These are phyloP conservation scores for Anarhynchus alexandrinus DNA, from an alignment of 2,113 vertebrate genomes.

Conservation along the genomic window DNA sequence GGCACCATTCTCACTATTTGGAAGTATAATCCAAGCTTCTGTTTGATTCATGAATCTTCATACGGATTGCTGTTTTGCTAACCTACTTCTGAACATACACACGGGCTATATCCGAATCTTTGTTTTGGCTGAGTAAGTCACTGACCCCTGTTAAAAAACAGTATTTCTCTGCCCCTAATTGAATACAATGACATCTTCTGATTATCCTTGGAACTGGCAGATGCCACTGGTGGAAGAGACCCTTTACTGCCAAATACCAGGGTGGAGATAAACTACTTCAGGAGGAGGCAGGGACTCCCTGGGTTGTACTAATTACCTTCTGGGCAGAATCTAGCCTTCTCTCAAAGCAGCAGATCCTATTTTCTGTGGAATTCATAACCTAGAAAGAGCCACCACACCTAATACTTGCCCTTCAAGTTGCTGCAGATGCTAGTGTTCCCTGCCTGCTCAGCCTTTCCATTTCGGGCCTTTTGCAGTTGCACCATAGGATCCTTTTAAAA, in stretches of 20 bases:
- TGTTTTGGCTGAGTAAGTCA: neutral
- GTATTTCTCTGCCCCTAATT: neutral
- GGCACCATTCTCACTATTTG: neutral
- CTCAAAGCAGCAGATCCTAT: neutral
- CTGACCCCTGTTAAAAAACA: neutral
- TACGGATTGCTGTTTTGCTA: neutral
- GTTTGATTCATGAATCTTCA: neutral
- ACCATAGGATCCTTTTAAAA: neutral
- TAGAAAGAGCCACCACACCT: rapidly evolving
- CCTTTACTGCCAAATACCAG: neutral
- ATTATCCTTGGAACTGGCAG: neutral
- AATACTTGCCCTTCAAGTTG: neutral
- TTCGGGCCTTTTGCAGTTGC: neutral
- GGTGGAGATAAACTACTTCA: neutral
- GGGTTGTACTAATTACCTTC: neutral
- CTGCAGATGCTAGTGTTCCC: neutral
- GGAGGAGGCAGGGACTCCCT: neutral
- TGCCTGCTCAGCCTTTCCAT: neutral
- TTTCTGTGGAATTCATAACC: neutral
- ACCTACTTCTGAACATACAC: neutral
- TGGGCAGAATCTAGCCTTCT: neutral
- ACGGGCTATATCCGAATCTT: neutral
- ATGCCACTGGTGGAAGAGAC: neutral
- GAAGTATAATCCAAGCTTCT: neutral
- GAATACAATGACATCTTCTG: rapidly evolving